Base-by-base conservation (phyloP, 1,140 invertebrate genomes). In the Pachypsylla venusta region DNA sequence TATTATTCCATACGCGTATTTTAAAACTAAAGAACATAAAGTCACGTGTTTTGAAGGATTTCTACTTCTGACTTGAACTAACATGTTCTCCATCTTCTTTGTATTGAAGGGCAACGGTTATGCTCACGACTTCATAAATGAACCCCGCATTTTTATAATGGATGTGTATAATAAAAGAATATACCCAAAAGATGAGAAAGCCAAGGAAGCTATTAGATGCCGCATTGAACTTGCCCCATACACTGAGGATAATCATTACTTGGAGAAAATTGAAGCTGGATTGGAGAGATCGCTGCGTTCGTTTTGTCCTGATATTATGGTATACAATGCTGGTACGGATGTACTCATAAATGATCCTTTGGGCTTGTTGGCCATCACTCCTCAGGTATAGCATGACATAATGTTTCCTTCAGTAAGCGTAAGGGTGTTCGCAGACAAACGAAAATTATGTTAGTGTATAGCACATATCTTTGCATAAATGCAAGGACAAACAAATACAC, bases 241-340 rank as follows among this genome's bases (percentile, higher is more conserved):
- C 53, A 84, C 82, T 1, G 77, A 79, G 58, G 87, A 90, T 73
- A 67, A 74, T 7, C 78, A 81, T 67, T 93, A 92, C 70, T 73
- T 93, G 59, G 68, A 73, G 13, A 75, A 79, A 65, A 71, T 92
- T 14, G 73, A 48, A 19, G 42, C 42, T 60, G 76, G 77, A 57
- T 69, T 92, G 27, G 76, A 79, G 63, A 75, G 74, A 60, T 80
- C 85, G 2, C 69, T 91, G 2, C 67, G 74, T 10, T 81, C 89
- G 65, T 93, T 92, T 72, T 72, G 71, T 54, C 85, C 89, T 0
- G 80, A 92, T 70, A 72, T 93, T 24, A 73, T 93, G 42, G 76
- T 93, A 24, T 93, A 91, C 69, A 92, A 92, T 73, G 89, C 89
- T 30, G 89, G 89, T 4, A 93, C 89, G 10, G 90, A 93, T 73